Percentiles rank a stretch among this genome's conserved stretches.
phyloP scores from a whole-genome alignment of 2,113 vertebrate genomes.

The Rallus limicola region DNA sequence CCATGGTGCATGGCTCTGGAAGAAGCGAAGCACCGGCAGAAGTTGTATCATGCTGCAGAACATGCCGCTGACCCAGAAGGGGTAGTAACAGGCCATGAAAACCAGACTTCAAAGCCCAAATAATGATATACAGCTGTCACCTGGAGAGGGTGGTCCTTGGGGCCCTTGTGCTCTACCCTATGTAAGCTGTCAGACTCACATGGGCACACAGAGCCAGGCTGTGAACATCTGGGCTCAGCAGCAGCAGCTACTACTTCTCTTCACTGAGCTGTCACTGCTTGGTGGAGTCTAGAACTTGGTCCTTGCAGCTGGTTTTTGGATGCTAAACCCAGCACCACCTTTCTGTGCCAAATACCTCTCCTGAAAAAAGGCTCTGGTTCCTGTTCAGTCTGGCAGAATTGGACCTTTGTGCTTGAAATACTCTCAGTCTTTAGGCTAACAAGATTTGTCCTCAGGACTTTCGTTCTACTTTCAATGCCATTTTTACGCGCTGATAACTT shows the following conservation, averaged over 20 bases:
- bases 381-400: background rate
- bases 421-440: background rate
- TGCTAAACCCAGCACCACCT: background rate
- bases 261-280: background rate
- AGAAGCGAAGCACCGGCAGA: background rate
- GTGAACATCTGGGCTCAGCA: background rate
- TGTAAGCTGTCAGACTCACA: background rate
- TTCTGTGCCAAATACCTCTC: background rate
- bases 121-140: accelerated
- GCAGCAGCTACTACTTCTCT: background rate
- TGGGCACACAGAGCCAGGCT: background rate
- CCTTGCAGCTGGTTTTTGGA: background rate
- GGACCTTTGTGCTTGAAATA: background rate
- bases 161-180: background rate
- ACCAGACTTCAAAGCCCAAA: background rate
- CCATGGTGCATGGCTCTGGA: background rate
- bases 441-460: background rate
- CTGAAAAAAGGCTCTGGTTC: background rate
- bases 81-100: slow-evolving; percentile 12
- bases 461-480: background rate
- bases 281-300: background rate
- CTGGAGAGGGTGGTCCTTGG: background rate
- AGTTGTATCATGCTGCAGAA: background rate
- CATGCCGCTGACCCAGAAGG: background rate
- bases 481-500: background rate